A percentile compares a stretch with the other conserved stretches of the same genome.
phyloP scores from a whole-genome alignment of 2,113 vertebrate genomes.

The Gopherus flavomarginatus region DNA sequence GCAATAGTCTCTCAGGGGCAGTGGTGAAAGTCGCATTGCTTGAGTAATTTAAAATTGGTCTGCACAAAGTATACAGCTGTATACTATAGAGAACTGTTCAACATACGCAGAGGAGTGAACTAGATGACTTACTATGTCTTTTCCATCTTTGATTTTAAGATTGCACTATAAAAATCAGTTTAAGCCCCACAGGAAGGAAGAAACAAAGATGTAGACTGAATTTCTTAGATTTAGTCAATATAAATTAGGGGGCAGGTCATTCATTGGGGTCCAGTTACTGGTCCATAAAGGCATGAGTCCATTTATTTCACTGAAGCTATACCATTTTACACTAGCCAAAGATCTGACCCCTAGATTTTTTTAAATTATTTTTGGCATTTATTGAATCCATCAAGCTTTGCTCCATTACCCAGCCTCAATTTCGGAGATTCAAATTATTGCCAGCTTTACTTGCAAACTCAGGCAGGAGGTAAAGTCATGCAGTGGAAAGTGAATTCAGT shows the following conservation, averaged over 20 bases:
- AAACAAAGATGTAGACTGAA: background rate
- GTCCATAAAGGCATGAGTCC: background rate
- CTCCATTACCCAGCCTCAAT: background rate
- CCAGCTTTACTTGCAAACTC: background rate
- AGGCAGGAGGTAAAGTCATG: background rate
- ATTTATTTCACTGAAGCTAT: background rate
- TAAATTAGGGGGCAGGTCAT: background rate
- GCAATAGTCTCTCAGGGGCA: rapidly evolving
- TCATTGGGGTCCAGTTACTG: background rate
- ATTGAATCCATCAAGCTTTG: background rate
- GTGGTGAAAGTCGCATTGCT: background rate
- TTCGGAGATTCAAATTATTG: background rate
- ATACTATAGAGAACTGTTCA: background rate
- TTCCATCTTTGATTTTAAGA: background rate
- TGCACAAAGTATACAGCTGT: background rate
- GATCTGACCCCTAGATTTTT: background rate
- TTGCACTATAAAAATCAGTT: background rate
- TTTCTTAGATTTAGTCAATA: background rate
- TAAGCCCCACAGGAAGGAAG: background rate
- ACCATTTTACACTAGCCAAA: background rate
- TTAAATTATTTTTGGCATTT: background rate
- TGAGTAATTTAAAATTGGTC: background rate
- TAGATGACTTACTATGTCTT: background rate
- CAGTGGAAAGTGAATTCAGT: background rate
- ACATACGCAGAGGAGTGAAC: background rate